Evolutionary conservation across 2,113 vertebrate species (phyloP).

Genomic region (Phylloscopus whistleri): DNA sequence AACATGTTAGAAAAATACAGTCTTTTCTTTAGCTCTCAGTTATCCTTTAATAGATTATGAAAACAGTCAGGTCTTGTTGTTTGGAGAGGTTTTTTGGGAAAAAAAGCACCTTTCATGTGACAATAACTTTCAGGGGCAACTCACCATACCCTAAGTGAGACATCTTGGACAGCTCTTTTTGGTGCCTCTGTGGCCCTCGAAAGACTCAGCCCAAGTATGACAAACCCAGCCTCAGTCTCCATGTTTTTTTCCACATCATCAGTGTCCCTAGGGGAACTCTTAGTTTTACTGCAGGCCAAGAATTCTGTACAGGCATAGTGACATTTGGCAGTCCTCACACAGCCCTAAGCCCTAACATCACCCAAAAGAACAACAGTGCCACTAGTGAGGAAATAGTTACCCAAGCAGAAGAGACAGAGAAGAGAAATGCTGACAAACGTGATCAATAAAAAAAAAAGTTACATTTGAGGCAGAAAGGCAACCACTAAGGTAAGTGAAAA

Average conservation of each 20-base stretch:
- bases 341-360: not conserved
- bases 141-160: not conserved
- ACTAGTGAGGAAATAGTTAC: not conserved
- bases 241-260: not conserved
- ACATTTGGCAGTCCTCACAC: not conserved
- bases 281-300: not conserved
- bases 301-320: not conserved
- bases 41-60: not conserved
- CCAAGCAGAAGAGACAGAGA: not conserved
- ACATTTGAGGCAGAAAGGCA: not conserved
- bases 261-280: not conserved
- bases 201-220: not conserved
- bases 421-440: not conserved
- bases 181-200: not conserved
- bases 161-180: not conserved
- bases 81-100: rapidly evolving
- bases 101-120: not conserved
- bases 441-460: not conserved
- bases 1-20: not conserved
- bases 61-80: not conserved
- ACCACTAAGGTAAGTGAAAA: not conserved
- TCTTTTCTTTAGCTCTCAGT: not conserved
- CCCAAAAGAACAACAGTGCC: not conserved
- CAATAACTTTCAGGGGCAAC: not conserved
- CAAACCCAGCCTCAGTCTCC: not conserved